Percentiles rank a stretch among this genome's conserved stretches.
These are phyloP conservation scores for Mobula hypostoma DNA, from an alignment of 2,113 vertebrate species.

Conservation along the genomic window DNA sequence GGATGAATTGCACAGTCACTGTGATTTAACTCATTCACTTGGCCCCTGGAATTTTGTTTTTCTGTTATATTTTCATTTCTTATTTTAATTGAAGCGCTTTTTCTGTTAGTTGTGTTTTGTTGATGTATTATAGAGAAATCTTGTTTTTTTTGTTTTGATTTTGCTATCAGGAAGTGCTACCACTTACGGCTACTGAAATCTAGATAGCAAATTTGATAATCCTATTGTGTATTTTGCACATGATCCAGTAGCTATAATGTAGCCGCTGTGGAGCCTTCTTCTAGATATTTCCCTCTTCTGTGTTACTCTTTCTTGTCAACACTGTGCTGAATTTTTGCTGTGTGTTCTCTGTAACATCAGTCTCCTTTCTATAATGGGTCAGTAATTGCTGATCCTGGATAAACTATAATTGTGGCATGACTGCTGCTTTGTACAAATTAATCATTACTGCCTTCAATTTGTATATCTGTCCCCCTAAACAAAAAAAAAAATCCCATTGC, in stretches of 20 bases:
- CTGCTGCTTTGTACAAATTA: background rate
- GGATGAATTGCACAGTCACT: background rate
- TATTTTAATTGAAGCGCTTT: background rate
- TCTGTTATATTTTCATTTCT: background rate
- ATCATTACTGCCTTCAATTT: background rate
- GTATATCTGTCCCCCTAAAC: background rate
- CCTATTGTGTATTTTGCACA: background rate
- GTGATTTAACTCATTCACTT: background rate
- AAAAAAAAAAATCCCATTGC: background rate
- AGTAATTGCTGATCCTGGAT: background rate
- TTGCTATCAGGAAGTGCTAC: background rate
- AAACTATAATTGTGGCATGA: background rate
- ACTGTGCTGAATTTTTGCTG: background rate
- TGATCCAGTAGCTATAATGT: background rate
- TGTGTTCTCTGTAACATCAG: background rate
- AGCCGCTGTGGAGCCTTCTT: background rate
- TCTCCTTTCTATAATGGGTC: background rate
- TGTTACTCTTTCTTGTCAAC: background rate
- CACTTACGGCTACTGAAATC: background rate
- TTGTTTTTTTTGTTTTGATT: background rate
- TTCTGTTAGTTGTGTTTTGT: background rate
- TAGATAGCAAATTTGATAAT: background rate
- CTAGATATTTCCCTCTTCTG: background rate
- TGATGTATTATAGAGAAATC: background rate
- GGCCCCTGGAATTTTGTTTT: no score